Evolutionary conservation across 2,113 vertebrate species (phyloP).

Genomic region (Xerus inauris): DNA sequence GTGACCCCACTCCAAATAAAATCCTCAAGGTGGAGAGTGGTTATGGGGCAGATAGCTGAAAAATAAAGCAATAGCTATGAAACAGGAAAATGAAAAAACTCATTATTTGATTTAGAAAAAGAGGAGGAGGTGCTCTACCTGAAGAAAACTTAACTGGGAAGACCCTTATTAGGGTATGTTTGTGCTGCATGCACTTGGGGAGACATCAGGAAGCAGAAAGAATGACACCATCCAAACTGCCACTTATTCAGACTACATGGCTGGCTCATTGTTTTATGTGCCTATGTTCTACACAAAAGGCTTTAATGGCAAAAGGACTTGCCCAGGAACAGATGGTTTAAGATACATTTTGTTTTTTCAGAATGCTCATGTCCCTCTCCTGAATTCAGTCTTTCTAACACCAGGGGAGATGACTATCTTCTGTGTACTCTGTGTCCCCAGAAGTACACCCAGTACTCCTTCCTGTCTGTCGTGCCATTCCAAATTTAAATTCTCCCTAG

Average conservation of each 20-base stretch:
- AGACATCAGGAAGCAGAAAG: not conserved
- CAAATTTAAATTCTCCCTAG: not conserved
- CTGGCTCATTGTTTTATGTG: not conserved
- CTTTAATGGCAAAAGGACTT: not conserved
- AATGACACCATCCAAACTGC: not conserved
- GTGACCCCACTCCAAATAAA: not conserved
- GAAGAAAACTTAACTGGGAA: slow-evolving; percentile 16
- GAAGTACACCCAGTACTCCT: not conserved
- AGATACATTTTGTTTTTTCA: not conserved
- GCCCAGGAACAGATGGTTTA: not conserved
- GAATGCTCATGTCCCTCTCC: not conserved
- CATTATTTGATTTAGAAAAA: not conserved
- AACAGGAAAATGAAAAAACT: not conserved
- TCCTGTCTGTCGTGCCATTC: not conserved
- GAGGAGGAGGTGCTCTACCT: not conserved
- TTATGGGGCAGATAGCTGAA: not conserved
- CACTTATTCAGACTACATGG: not conserved
- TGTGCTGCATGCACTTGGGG: not conserved
- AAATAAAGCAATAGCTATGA: not conserved
- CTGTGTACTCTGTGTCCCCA: not conserved
- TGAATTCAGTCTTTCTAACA: not conserved
- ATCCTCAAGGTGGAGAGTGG: not conserved
- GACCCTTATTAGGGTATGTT: not conserved
- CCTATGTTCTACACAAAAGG: not conserved
- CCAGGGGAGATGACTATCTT: not conserved